Percentiles rank a stretch among this genome's conserved stretches.
phyloP scores from a whole-genome alignment of 2,113 vertebrate species.

The Elachura formosa region DNA sequence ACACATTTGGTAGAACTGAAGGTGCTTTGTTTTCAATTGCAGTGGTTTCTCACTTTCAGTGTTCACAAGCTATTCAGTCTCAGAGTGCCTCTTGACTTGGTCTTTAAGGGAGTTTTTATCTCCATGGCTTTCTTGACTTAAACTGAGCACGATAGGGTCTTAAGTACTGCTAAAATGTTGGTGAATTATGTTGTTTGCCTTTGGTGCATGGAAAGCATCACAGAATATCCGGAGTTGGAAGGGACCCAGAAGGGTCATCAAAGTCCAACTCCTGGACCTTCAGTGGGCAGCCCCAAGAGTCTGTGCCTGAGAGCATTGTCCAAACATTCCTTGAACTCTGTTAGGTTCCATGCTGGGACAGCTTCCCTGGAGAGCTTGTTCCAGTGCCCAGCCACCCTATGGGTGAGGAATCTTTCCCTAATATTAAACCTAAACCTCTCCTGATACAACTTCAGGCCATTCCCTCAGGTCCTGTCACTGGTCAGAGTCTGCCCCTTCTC shows the following conservation, averaged over 20 bases:
- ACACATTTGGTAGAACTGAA: not conserved
- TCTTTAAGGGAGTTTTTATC: not conserved
- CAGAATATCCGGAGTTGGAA: not conserved
- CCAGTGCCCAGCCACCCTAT: not conserved
- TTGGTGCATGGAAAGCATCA: not conserved
- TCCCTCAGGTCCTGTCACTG: accelerated
- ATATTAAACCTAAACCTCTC: not conserved
- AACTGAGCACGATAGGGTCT: not conserved
- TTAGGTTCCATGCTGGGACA: not conserved
- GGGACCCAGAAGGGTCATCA: not conserved
- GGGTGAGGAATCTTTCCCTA: not conserved
- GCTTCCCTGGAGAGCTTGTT: not conserved
- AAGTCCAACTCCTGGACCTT: not conserved
- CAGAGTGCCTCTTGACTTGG: not conserved
- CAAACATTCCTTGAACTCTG: not conserved
- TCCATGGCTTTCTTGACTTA: not conserved
- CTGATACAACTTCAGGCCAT: not conserved
- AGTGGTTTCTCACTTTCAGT: not conserved
- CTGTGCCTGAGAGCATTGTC: not conserved
- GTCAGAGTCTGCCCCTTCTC: not conserved
- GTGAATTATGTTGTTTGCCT: not conserved
- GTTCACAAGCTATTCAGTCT: not conserved
- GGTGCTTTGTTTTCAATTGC: not conserved
- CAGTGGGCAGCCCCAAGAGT: not conserved
- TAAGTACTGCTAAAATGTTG: not conserved